Evolutionary conservation across 2,113 vertebrate species (phyloP).

Genomic region (zebrafish (Danio rerio)): GRCz12tu NC_133176.1:42767501-42768000

Average conservation of each 20-base stretch:
- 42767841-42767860: conserved; percentile 28
- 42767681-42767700: conserved; percentile 45
- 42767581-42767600: conserved; percentile 35
- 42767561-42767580: conserved; percentile 38
- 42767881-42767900: conserved; percentile 24
- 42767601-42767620: conserved; percentile 17
- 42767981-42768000: not conserved
- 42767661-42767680: conserved; percentile 35
- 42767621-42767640: conserved; percentile 35
- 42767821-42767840: conserved; percentile 25
- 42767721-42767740: conserved; percentile 5
- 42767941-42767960: conserved; percentile 37
- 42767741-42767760: not conserved
- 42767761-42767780: not conserved
- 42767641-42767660: conserved; percentile 45
- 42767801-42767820: conserved; percentile 22
- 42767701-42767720: conserved; percentile 9
- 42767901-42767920: conserved; percentile 27
- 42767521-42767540: conserved; percentile 18
- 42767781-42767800: conserved; percentile 11
- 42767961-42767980: not conserved
- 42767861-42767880: conserved; percentile 28
- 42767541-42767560: conserved; percentile 26
- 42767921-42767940: conserved; percentile 45
- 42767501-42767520: conserved; percentile 17